Base-by-base conservation (phyloP, 2,113 vertebrate genomes). In the Eurystomus gularis region DNA sequence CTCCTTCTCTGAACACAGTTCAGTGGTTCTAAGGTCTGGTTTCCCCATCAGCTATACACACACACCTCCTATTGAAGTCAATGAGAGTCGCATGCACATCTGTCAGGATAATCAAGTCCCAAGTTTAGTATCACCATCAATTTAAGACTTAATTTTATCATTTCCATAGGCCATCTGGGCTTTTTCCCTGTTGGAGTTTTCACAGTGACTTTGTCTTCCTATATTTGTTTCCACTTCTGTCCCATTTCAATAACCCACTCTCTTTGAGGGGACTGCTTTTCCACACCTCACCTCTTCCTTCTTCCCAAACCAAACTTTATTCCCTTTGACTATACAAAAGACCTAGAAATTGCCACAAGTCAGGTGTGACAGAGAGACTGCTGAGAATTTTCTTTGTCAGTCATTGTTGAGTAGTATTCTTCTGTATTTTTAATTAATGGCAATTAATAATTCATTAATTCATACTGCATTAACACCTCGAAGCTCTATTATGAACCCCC, bases 81-180 rank as follows among this genome's bases (percentile, higher is more conserved):
- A 71, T 83, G 55, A 62, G 68, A 96, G 79, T 80, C 3, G 2
- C 66, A 57, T 39, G 54, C 90, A 92, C 93, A 96, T 95, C 93
- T 96, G 93, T 83, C 85, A 94, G 93, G 72, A 95, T 96, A 96
- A 97, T 97, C 92, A 95, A 94, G 75, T 55, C 96, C 55, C 82
- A 94, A 93, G 82, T 94, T 96, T 93, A 96, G 83, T 94, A 95
- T 92, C 71, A 78, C 60, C 76, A 96, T 96, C 85, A 95, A 95
- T 96, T 96, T 95, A 82, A 90, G 68, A 71, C 85, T 93, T 97
- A 96, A 96, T 96, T 97, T 93, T 88, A 93, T 93, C n/a, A 94
- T 94, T 94, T 97, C 68, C 64, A 42, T 83, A 51, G 95, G 87
- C 93, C 94, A 96, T 95, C 94, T 96, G 96, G 92, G 92, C 79